Conservation (phyloP, 30 jellyfish, hydroid and myxozoan genomes). For the Catostylus mosaicus region DNA sequence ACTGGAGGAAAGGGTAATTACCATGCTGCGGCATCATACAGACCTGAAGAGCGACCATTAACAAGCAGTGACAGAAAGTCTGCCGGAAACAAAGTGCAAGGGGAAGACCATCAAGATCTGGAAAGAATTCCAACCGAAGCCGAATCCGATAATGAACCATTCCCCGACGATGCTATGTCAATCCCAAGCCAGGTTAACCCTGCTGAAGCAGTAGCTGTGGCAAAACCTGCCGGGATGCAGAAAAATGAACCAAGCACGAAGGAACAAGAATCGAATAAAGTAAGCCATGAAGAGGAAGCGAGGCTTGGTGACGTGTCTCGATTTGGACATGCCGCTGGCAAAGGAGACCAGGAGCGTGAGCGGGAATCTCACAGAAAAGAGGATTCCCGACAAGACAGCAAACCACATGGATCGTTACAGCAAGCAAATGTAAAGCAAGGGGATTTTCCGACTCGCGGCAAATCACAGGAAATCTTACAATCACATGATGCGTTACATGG, state of each 20-base stretch:
- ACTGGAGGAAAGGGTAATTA: neutral
- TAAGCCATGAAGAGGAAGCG: neutral
- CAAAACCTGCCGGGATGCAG: constrained; percentile 8
- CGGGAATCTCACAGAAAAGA: neutral
- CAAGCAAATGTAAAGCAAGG: neutral
- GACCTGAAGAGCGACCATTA: neutral
- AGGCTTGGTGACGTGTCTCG: neutral
- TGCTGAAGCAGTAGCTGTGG: constrained; percentile 7
- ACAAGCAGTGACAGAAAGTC: neutral
- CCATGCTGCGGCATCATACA: neutral
- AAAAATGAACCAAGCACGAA: neutral
- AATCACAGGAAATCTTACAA: neutral
- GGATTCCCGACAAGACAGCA: constrained; percentile 18
- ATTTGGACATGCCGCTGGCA: constrained; percentile 4
- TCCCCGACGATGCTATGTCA: constrained; percentile 39
- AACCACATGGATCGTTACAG: constrained; percentile 21
- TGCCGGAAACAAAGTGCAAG: neutral
- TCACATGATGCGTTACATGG: neutral
- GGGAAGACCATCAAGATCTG: constrained; percentile 5
- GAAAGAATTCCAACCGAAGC: constrained; percentile 72
- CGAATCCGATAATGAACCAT: constrained; percentile 84
- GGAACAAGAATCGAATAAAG: constrained; percentile 13
- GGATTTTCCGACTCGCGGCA: neutral
- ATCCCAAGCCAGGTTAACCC: constrained; percentile 33
- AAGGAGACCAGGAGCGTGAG: constrained; percentile 1